Evolutionary conservation across 2,797 vertebrate species (phyloP).

Genomic region (Gambusia yucatana): DNA sequence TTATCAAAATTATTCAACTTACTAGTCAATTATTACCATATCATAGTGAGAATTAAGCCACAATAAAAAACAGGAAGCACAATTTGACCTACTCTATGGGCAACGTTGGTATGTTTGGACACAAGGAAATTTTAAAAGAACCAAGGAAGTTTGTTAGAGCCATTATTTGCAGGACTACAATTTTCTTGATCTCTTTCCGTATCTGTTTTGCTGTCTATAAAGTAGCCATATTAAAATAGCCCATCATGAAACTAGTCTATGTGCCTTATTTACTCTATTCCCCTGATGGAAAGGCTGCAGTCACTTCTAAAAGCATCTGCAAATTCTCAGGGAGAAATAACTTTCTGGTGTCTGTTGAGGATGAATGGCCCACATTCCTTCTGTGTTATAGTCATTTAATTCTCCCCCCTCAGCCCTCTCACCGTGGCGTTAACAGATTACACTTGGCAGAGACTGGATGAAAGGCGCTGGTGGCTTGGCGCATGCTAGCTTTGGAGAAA

Average conservation of each 20-base stretch:
- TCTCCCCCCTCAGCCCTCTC: slow-evolving; percentile 66
- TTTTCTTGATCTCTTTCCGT: slow-evolving; percentile 32
- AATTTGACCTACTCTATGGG: neutral
- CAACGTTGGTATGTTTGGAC: neutral
- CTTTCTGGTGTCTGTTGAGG: slow-evolving; percentile 68
- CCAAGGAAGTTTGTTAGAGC: neutral
- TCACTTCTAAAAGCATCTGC: slow-evolving; percentile 69
- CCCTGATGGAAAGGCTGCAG: slow-evolving; percentile 54
- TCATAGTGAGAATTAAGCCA: neutral
- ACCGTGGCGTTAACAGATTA: slow-evolving; percentile 73
- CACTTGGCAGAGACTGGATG: slow-evolving; percentile 70
- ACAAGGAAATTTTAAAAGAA: neutral
- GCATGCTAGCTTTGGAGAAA: slow-evolving; percentile 62
- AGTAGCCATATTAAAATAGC: slow-evolving; percentile 63
- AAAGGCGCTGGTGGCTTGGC: slow-evolving; percentile 66
- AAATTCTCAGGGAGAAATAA: slow-evolving; percentile 74
- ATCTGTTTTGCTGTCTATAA: slow-evolving; percentile 10
- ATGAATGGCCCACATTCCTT: slow-evolving; percentile 75
- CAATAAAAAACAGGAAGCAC: neutral
- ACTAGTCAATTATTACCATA: neutral
- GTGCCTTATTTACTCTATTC: slow-evolving; percentile 52
- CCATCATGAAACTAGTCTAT: slow-evolving; percentile 59
- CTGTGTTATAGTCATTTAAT: slow-evolving; percentile 74
- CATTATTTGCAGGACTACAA: neutral
- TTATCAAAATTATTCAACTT: neutral